Base-by-base conservation (phyloP, 2,797 vertebrate species). In the Austrolebias charrua region DNA sequence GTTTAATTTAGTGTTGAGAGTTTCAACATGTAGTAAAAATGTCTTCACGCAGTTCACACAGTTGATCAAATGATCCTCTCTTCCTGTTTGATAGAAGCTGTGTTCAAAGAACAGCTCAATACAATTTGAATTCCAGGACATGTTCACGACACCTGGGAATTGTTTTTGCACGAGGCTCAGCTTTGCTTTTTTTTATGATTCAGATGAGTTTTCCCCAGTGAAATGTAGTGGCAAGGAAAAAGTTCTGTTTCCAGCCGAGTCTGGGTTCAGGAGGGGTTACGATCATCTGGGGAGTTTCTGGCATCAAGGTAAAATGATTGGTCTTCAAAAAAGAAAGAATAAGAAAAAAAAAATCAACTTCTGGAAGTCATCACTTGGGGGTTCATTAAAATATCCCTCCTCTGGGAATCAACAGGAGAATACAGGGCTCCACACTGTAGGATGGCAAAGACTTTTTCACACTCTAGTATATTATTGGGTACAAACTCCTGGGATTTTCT, bases 321-420 rank as follows among this genome's bases (percentile, higher is more conserved):
- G 78, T 74, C 79, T 82, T 62, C 71, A 84, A 76, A 78, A 38
- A 61, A 19, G 4, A 60, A 54, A 44, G 16, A 35, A n/a, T n/a
- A n/a, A 45, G 18, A 66, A 28, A 16, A 16, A 58, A 45, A 63
- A 42, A 71, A 80, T 18, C 38, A 40, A 40, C 38, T 40, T 69
- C 65, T 69, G 64, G 69, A 73, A 82, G 67, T 75, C 77, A 84
- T 86, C 86, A 77, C 87, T 72, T 35, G 82, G 84, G 86, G 82
- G 44, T 81, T 91, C 77, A 89, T 91, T 91, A 90, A 88, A 82
- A 66, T 60, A 65, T 59, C 55, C 44, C 42, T 71, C 83, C 79
- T 81, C 29, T 24, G 84, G 76, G 84, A 88, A 81, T 85, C 78
- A 86, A 87, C 79, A 80, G 54, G 64, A 76, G 72, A 54, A 69